Evolutionary conservation across 2,113 vertebrate genomes (phyloP), one percentile per base, ranked within the genome.

Genomic region (Ivindomyrus marchei): DNA sequence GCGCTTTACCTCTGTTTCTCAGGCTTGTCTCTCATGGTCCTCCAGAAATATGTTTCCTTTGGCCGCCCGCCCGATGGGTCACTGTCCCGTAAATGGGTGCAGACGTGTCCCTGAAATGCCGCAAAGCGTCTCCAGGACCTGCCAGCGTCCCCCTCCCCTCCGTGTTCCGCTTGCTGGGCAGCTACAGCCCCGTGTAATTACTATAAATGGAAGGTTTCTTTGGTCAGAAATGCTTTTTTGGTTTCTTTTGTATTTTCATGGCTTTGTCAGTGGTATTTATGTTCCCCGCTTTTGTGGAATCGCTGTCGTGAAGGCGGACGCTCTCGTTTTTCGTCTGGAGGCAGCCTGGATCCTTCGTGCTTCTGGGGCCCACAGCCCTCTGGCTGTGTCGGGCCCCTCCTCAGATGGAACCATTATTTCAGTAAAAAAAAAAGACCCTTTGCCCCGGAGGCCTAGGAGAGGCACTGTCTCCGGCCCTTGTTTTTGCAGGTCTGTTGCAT

Each of bases 261-360:
- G 4, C 52, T 46, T 62, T 62, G 15, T 21, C 9, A 62, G 80
- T 10, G 36, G 36, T n/a, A 50, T 58, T 45, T 58, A 46, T 56
- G 53, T 46, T 39, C 47, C 31, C 31, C 47, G 21, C 42, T 62
- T 24, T 62, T 21, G 7, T 46, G 21, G 56, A 62, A 36, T 39
- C 1, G 74, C 13, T 52, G 11, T 10, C 39, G 8, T 4, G 86
- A 9, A 10, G 19, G 46, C 49, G 24, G 66, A 90, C 80, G 36
- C 58, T 62, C 88, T 88, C 42, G 13, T 19, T n/a, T 56, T 56
- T 89, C 42, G 70, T 88, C 42, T 88, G 70, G 39, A 83, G 70
- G 24, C 27, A 8, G 66, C 46, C 66, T 45, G 21, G 88, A 83
- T 80, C 36, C 85, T 36, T 13, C 3, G 1, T 27, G 10, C 46